A percentile compares a stretch with the other conserved stretches of the same genome.
Evolutionary conservation across 1,140 invertebrate genomes (phyloP).

Genomic region (Charaxes varanes): DNA sequence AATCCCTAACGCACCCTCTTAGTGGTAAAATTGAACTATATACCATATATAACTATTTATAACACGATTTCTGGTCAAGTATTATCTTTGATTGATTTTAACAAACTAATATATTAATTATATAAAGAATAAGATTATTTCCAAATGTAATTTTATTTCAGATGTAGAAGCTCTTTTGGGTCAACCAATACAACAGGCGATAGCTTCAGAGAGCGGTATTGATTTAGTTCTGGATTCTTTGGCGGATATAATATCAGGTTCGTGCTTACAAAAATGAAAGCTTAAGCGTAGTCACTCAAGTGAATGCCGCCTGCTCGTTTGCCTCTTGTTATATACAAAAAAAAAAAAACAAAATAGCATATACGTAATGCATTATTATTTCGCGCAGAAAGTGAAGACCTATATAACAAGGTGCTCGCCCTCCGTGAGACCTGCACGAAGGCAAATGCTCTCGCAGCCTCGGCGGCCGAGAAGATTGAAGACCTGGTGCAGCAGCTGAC

Average conservation of each 20-base stretch:
- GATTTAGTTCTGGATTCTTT: conserved; percentile 78
- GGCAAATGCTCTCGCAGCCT: conserved; percentile 46
- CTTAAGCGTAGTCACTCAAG: not conserved
- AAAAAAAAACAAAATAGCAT: not conserved
- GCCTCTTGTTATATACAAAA: too few relatives aligned
- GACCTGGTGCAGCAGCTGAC: conserved; percentile 77
- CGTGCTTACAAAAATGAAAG: conserved; percentile 9
- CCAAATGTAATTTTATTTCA: conserved; percentile 52
- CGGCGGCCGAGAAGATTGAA: conserved; percentile 59
- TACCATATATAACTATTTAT: too few relatives aligned
- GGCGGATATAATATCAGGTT: conserved; percentile 77
- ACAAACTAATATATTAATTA: not conserved
- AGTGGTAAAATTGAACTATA: too few relatives aligned
- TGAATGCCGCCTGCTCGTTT: too few relatives aligned
- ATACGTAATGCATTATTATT: not conserved
- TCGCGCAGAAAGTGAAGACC: conserved; percentile 68
- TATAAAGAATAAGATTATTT: not conserved
- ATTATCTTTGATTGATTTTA: not conserved
- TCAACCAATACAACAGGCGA: conserved; percentile 77
- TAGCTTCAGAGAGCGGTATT: conserved; percentile 79
- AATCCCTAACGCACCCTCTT: too few relatives aligned
- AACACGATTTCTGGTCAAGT: too few relatives aligned
- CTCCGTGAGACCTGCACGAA: conserved; percentile 68
- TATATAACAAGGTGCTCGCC: conserved; percentile 71
- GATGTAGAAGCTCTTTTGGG: conserved; percentile 80